These are phyloP conservation scores for Labeo catla DNA, from an alignment of 2,113 vertebrate species.

Conservation along the genomic window DNA sequence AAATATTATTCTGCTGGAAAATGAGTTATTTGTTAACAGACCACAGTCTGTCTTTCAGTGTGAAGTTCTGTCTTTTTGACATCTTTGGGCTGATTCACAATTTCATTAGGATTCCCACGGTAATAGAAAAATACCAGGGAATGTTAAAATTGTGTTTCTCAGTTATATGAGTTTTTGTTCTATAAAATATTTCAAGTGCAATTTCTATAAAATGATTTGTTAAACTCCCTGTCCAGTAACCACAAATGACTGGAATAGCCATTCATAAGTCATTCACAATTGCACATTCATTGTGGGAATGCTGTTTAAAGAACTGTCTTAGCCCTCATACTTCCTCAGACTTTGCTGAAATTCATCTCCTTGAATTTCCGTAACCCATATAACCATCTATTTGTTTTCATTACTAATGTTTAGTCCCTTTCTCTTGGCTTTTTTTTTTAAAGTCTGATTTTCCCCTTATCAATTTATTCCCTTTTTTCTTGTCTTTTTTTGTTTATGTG, in stretches of 20 bases:
- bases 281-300: slow-evolving; percentile 25
- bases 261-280: slow-evolving; percentile 26
- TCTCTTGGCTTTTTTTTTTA: neutral
- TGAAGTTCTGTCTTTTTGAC: neutral
- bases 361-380: slow-evolving; percentile 18
- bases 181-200: neutral
- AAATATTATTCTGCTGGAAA: neutral
- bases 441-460: neutral
- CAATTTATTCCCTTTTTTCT: neutral
- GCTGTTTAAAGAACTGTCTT: slow-evolving; percentile 26
- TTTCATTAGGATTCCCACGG: neutral
- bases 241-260: slow-evolving; percentile 20
- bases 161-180: neutral
- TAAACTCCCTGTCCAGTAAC: neutral
- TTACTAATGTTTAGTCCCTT: slow-evolving; percentile 31
- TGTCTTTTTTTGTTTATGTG: neutral
- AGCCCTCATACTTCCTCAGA: slow-evolving; percentile 9
- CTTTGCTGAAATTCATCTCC: slow-evolving; percentile 12
- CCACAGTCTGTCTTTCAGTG: neutral
- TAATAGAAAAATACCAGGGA: neutral
- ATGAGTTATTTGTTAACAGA: neutral
- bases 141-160: neutral
- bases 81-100: neutral
- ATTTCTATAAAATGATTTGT: neutral
- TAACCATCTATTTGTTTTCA: slow-evolving; percentile 2